Conservation (phyloP, 2,797 vertebrate genomes). For the Gadopsis bispinosus region DNA sequence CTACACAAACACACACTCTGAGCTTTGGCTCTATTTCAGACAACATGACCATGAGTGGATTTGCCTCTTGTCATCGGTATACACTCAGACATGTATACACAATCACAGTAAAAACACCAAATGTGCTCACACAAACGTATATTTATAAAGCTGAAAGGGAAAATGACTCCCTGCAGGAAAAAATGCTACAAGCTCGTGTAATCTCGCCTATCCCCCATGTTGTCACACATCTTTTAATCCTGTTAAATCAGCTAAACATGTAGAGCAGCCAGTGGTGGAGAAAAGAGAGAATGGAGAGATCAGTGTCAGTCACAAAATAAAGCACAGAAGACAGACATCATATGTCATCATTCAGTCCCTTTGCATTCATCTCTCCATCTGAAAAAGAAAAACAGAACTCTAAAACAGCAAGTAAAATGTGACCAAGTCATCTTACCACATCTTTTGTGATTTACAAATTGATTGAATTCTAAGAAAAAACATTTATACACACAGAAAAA, state of each 20-base stretch:
- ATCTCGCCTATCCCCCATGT: slow-evolving; percentile 27
- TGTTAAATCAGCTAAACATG: slow-evolving; percentile 37
- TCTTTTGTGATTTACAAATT: neutral
- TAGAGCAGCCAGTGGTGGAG: neutral
- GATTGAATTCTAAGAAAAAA: neutral
- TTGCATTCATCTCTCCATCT: slow-evolving; percentile 24
- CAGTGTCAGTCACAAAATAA: slow-evolving; percentile 40
- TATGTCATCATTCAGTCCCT: slow-evolving; percentile 18
- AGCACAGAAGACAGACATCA: slow-evolving; percentile 31
- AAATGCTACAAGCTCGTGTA: slow-evolving; percentile 15
- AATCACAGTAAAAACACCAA: slow-evolving; percentile 30
- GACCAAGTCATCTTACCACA: neutral
- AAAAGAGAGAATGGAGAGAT: slow-evolving; percentile 27
- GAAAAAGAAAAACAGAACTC: neutral
- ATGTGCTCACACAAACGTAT: slow-evolving; percentile 36
- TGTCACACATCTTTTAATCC: slow-evolving; percentile 33
- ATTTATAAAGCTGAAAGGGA: slow-evolving; percentile 52
- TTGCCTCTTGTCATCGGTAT: slow-evolving; percentile 37
- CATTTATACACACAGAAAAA: neutral
- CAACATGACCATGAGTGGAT: slow-evolving; percentile 27
- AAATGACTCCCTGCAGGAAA: slow-evolving; percentile 21
- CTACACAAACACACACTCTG: slow-evolving; percentile 20
- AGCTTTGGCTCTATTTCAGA: slow-evolving; percentile 25
- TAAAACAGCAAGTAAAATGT: neutral
- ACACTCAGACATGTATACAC: slow-evolving; percentile 38